phyloP scores from a whole-genome alignment of 2,797 vertebrate species.

The Eospalax fontanierii region DNA sequence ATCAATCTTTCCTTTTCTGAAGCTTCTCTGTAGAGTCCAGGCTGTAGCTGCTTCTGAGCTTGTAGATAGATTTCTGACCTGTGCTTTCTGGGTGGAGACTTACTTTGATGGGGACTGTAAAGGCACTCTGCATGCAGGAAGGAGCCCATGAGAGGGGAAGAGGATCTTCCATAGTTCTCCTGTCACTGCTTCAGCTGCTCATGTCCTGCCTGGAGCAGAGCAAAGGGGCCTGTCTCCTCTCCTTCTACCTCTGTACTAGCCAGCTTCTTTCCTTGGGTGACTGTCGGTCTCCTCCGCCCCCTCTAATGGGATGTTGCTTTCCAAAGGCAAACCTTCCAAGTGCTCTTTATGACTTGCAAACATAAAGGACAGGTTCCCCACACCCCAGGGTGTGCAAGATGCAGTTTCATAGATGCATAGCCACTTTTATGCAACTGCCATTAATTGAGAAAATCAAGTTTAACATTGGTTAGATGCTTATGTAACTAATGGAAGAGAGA shows the following conservation, averaged over 20 bases:
- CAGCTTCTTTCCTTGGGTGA: not conserved
- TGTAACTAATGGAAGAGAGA: not conserved
- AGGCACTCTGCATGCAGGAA: slow-evolving; percentile 48
- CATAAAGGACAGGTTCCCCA: not conserved
- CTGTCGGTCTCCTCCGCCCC: not conserved
- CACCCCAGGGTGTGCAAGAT: not conserved
- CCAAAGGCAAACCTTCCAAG: not conserved
- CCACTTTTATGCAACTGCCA: not conserved
- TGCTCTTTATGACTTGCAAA: not conserved
- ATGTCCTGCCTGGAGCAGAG: not conserved
- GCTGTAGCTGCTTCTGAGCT: slow-evolving; percentile 16
- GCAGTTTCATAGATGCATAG: not conserved
- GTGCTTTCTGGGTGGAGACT: slow-evolving; percentile 51
- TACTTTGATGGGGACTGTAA: slow-evolving; percentile 45
- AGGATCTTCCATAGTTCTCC: not conserved
- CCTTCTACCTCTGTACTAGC: not conserved
- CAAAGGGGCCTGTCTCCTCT: not conserved
- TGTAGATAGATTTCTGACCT: slow-evolving; percentile 69
- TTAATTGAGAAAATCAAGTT: not conserved
- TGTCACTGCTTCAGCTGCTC: not conserved
- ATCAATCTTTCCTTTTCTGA: slow-evolving; percentile 33
- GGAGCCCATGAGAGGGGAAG: not conserved
- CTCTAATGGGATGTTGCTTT: not conserved
- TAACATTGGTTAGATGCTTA: slow-evolving; percentile 16
- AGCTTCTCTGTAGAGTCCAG: slow-evolving; percentile 30